phyloP scores from a whole-genome alignment of 2,888 invertebrate species.

The Cephus spinipes region DNA sequence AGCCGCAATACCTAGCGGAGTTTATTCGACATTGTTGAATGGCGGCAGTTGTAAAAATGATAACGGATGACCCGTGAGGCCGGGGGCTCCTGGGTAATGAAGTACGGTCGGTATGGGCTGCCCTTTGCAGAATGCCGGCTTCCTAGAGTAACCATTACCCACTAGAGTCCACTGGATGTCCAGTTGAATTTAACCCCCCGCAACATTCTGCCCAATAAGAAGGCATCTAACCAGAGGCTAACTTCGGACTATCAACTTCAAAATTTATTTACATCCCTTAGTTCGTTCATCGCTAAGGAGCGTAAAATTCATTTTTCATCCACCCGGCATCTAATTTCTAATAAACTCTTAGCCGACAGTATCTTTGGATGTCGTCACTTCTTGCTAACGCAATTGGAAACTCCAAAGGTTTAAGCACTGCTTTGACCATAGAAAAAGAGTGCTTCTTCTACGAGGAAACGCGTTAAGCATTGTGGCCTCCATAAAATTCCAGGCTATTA shows the following conservation, averaged over 20 bases:
- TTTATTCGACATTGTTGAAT: constrained; percentile 68
- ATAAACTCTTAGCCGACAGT: neutral
- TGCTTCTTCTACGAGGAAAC: constrained; percentile 13
- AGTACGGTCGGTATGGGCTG: constrained; percentile 62
- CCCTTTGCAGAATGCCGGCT: constrained; percentile 18
- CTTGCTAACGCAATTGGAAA: neutral
- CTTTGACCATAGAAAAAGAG: neutral
- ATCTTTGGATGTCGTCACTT: too few relatives aligned
- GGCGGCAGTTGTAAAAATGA: constrained; percentile 67
- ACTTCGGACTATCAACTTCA: neutral
- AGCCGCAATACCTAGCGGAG: constrained; percentile 64
- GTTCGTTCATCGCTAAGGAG: neutral
- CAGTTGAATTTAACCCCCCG: neutral
- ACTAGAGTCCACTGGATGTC: neutral
- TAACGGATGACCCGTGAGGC: constrained; percentile 65
- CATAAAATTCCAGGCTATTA: constrained; percentile 58
- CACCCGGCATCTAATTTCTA: neutral
- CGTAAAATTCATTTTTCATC: neutral
- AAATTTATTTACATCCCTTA: neutral
- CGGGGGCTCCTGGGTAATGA: constrained; percentile 63
- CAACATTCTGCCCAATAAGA: neutral
- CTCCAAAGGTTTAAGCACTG: neutral
- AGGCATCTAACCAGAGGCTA: neutral
- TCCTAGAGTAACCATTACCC: neutral
- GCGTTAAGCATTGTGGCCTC: constrained; percentile 31